Conservation (phyloP, 2,797 vertebrate species). For the Peromyscus nudipes region DNA sequence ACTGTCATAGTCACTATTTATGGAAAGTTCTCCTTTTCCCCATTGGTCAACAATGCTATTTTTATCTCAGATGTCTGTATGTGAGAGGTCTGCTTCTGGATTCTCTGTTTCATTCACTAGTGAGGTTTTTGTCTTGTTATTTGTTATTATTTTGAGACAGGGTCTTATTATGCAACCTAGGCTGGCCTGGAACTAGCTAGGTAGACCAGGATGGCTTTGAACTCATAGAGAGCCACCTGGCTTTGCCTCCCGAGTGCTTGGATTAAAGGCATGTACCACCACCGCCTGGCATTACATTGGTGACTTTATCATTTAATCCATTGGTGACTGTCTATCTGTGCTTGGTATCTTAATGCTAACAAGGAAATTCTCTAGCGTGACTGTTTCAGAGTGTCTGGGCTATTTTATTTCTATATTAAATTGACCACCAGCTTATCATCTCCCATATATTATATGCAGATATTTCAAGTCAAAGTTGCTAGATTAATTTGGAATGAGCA, state of each 20-base stretch:
- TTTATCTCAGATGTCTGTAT: not conserved
- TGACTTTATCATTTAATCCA: not conserved
- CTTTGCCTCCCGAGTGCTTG: not conserved
- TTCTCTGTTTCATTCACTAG: not conserved
- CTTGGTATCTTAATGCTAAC: not conserved
- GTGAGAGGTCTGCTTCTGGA: not conserved
- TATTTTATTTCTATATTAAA: slow-evolving; percentile 17
- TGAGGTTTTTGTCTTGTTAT: not conserved
- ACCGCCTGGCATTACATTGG: not conserved
- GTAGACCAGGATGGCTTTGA: not conserved
- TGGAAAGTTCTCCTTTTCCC: not conserved
- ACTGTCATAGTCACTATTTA: not conserved
- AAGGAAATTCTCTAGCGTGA: not conserved
- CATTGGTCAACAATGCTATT: not conserved
- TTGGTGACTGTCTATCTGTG: not conserved
- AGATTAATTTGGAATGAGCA: not conserved
- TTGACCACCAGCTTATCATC: not conserved
- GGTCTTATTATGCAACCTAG: not conserved
- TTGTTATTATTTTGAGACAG: not conserved
- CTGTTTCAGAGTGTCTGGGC: not conserved
- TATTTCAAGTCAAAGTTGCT: not conserved
- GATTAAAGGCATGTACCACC: not conserved
- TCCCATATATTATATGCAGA: not conserved
- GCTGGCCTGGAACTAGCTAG: not conserved
- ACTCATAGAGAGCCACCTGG: not conserved